Base-by-base conservation (phyloP, 2,888 invertebrate genomes). In the Drosophila anomalata region DNA sequence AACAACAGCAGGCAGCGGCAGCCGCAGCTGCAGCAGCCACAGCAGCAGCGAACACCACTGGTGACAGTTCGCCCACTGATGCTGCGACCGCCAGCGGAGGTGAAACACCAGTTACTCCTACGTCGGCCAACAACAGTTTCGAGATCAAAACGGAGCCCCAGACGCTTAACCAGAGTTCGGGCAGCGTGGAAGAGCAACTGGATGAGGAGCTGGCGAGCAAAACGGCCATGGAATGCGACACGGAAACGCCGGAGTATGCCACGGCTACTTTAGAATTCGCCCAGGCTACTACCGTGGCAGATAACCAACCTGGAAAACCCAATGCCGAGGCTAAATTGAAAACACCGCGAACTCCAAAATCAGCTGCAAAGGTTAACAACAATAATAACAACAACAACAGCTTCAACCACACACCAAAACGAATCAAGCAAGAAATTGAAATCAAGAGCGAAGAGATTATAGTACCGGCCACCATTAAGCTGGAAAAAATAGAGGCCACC, bases 171-270 rank as follows among this genome's bases (percentile, higher is more conserved):
- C 85, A 82, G 72, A 86, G 79, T 58, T 52, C 60, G 4, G 78
- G 76, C 31, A 81, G 76, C 57, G 8, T 79, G 20, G 90, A 89
- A 20, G 89, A 89, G n/a, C 60, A 65, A 1, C 51, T 50, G 11
- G 79, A 80, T 14, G 82, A 87, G 0, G 84, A 76, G 22, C 9
- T 80, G 26, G 71, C 92, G 0, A 69, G 83, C 3, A 78, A 91
- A 47, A 41, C 62, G 61, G 73, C 91, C 5, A 83, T 91, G 29
- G 89, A 91, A 22, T 86, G 90, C 29, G 90, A 91, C 17, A 52
- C 61, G 2, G 81, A 81, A 48, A 77, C 96, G 6, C 97, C 97
- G 0, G 97, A 97, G 90, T 97, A 97, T 90, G 97, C 97, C 9
- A 60, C 74, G 9, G 96, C 95, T 57, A 96, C 96, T 11, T 92